These are phyloP conservation scores for Tenthredo scrophulariae DNA, from an alignment of 2,888 invertebrate genomes.

Conservation along the genomic window DNA sequence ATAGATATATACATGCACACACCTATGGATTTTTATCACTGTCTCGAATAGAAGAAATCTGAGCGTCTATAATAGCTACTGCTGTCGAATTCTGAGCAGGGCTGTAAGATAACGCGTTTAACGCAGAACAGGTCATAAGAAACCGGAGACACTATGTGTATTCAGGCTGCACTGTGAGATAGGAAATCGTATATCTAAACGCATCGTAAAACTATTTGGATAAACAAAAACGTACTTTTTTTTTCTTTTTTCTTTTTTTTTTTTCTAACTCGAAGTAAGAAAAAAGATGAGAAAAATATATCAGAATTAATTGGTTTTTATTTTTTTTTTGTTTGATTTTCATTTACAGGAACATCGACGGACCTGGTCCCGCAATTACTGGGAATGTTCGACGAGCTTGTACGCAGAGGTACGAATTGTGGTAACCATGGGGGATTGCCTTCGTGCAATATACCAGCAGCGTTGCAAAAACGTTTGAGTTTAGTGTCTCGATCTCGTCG, in stretches of 20 bases:
- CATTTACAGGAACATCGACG: conserved; percentile 87
- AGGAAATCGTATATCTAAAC: background rate
- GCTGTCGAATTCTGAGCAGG: background rate
- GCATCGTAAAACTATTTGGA: background rate
- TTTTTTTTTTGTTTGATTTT: background rate
- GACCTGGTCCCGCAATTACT: conserved; percentile 92
- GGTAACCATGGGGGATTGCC: conserved; percentile 65
- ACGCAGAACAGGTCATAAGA: conserved; percentile 19
- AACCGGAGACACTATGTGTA: conserved; percentile 7
- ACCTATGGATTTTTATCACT: conserved; percentile 8
- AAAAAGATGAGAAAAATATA: background rate
- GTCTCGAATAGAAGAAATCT: background rate
- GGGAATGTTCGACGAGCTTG: conserved; percentile 92
- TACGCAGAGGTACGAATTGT: conserved; percentile 76
- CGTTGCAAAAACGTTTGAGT: conserved; percentile 73
- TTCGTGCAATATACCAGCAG: conserved; percentile 68
- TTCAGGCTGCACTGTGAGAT: background rate
- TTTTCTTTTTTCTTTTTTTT: background rate
- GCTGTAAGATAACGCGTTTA: conserved; percentile 4
- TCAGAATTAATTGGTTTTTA: too few relatives aligned
- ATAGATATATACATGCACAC: background rate
- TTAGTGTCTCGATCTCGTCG: conserved; percentile 70
- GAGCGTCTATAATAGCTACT: background rate
- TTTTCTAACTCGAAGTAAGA: background rate
- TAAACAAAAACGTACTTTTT: background rate